A percentile compares a stretch with the other conserved stretches of the same genome.
phyloP scores from a whole-genome alignment of 2,888 invertebrate species.

The Eucriotettix oculatus region DNA sequence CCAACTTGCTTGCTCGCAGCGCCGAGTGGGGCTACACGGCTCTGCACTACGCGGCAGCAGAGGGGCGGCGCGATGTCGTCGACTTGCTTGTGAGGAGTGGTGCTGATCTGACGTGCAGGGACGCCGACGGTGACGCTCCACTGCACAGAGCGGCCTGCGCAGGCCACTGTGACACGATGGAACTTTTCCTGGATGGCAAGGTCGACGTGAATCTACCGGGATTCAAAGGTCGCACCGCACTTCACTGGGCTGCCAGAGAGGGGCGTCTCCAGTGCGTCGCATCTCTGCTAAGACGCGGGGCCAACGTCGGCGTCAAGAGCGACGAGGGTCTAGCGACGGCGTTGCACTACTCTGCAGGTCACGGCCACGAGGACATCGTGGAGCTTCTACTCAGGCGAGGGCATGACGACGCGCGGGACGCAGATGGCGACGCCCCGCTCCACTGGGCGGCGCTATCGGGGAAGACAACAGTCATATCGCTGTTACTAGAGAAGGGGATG shows the following conservation, averaged over 20 bases:
- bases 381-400: too few species aligned
- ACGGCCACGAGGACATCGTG: too few species aligned
- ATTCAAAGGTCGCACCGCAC: background rate
- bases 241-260: background rate
- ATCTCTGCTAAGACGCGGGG: too few species aligned
- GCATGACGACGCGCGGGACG: too few species aligned
- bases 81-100: background rate
- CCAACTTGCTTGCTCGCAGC: background rate
- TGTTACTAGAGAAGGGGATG: too few species aligned
- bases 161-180: background rate
- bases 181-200: background rate
- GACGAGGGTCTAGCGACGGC: too few species aligned
- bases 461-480: too few species aligned
- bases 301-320: too few species aligned
- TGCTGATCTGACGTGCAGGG: background rate
- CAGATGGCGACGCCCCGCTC: too few species aligned
- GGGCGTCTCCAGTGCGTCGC: too few species aligned
- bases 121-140: background rate
- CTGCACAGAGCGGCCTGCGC: background rate
- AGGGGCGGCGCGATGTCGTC: background rate
- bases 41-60: background rate
- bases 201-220: background rate
- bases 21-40: background rate
- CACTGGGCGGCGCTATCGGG: too few species aligned
- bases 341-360: too few species aligned